Evolutionary conservation across 2,888 invertebrate genomes (phyloP).

Genomic region (Eumacrocentrus americanus): DNA sequence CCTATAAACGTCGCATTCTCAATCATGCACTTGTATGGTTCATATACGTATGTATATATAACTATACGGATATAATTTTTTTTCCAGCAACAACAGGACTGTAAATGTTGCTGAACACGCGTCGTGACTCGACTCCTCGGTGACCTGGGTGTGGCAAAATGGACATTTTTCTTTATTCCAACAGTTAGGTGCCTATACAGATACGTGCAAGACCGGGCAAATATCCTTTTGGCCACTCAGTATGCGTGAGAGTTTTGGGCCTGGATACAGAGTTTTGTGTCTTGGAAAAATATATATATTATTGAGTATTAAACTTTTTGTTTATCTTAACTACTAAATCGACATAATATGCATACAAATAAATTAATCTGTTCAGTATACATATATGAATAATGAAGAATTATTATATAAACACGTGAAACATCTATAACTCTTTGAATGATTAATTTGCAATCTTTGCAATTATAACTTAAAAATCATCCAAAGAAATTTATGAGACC

Average conservation of each 20-base stretch:
- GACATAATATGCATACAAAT: no score
- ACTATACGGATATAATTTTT: not conserved
- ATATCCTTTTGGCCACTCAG: slow-evolving; percentile 21
- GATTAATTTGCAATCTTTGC: no score
- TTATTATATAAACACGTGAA: no score
- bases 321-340: no score
- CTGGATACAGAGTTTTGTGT: not conserved
- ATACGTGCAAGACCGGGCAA: slow-evolving; percentile 10
- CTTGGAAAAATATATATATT: not conserved
- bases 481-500: not conserved
- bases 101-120: slow-evolving; percentile 15
- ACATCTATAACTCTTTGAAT: no score
- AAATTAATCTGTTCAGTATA: no score
- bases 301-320: no score
- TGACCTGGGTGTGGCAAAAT: slow-evolving; percentile 32
- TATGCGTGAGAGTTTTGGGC: slow-evolving; percentile 17
- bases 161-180: slow-evolving; percentile 21
- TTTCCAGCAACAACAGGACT: not conserved
- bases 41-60: slow-evolving; percentile 4
- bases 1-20: slow-evolving; percentile 11
- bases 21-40: slow-evolving; percentile 5
- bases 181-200: not conserved
- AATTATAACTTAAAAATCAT: not conserved
- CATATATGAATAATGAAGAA: no score
- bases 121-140: slow-evolving; percentile 22